Conservation (phyloP, 2,888 invertebrate species). For the Dioctria linearis region DNA sequence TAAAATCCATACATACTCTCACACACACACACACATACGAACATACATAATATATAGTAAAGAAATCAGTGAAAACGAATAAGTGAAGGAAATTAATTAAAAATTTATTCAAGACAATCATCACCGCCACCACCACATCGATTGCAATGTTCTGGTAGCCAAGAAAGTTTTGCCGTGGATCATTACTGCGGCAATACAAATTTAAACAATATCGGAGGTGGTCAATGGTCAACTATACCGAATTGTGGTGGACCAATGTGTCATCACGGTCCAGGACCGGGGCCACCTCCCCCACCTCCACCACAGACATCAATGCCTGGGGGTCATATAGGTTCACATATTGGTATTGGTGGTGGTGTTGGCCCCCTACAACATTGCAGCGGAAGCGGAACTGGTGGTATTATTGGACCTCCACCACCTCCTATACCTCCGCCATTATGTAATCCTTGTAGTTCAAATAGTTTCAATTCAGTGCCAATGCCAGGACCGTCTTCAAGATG, state of each 20-base stretch:
- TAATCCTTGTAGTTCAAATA: slow-evolving; percentile 71
- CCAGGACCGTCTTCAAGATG: slow-evolving; percentile 70
- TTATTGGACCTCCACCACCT: slow-evolving; percentile 64
- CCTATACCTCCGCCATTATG: slow-evolving; percentile 70
- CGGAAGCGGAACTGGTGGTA: slow-evolving; percentile 61
- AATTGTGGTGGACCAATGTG: slow-evolving; percentile 66
- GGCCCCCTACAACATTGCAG: slow-evolving; percentile 8
- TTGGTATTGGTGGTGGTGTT: slow-evolving; percentile 65
- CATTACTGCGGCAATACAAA: slow-evolving; percentile 69
- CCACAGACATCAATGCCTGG: slow-evolving; percentile 65
- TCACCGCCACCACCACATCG: slow-evolving; percentile 72
- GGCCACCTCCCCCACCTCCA: slow-evolving; percentile 62
- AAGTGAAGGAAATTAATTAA: slow-evolving; percentile 63
- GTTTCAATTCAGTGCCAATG: slow-evolving; percentile 69
- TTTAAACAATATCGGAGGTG: slow-evolving; percentile 63
- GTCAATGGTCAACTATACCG: slow-evolving; percentile 66
- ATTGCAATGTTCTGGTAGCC: slow-evolving; percentile 73
- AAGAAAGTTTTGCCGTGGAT: slow-evolving; percentile 72
- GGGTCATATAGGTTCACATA: slow-evolving; percentile 65
- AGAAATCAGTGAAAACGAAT: background rate
- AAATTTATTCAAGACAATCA: slow-evolving; percentile 72
- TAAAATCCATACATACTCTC: background rate
- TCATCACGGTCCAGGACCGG: slow-evolving; percentile 65
- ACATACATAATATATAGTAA: no score
- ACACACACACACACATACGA: no score